Percentiles rank a stretch among this genome's conserved stretches.
Evolutionary conservation across 2,797 vertebrate species (phyloP).

Genomic region (Phataginus tricuspis): DNA sequence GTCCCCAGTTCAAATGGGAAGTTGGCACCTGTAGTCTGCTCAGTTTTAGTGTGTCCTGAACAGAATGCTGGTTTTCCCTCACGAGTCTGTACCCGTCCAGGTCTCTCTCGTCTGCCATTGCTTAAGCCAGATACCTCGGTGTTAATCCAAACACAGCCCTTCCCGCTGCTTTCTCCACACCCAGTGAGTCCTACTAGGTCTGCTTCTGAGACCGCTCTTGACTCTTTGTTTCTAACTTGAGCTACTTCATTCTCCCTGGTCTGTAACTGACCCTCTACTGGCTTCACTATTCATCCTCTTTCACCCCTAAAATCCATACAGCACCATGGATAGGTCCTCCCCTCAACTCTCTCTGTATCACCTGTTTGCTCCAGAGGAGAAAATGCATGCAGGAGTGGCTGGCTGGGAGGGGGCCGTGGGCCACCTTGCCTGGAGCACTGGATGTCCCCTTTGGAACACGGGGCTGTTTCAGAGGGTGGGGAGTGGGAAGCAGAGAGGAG

Average conservation of each 20-base stretch:
- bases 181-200: neutral
- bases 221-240: neutral
- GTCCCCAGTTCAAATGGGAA: neutral
- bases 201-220: neutral
- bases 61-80: neutral
- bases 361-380: neutral
- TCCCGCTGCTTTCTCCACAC: neutral
- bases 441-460: neutral
- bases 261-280: neutral
- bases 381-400: neutral
- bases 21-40: neutral
- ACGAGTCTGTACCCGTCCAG: neutral
- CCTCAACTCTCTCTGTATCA: neutral
- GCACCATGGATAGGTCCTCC: neutral
- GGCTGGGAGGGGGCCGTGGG: accelerated
- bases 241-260: neutral
- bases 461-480: neutral
- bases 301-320: neutral
- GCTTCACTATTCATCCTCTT: neutral
- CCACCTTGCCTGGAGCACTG: no score
- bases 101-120: neutral
- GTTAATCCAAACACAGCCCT: neutral
- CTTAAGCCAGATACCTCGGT: neutral
- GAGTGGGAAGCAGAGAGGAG: neutral
- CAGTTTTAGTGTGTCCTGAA: neutral